These are phyloP conservation scores for Melanotaenia duboulayi DNA, from an alignment of 2,113 vertebrate species.

Conservation along the genomic window DNA sequence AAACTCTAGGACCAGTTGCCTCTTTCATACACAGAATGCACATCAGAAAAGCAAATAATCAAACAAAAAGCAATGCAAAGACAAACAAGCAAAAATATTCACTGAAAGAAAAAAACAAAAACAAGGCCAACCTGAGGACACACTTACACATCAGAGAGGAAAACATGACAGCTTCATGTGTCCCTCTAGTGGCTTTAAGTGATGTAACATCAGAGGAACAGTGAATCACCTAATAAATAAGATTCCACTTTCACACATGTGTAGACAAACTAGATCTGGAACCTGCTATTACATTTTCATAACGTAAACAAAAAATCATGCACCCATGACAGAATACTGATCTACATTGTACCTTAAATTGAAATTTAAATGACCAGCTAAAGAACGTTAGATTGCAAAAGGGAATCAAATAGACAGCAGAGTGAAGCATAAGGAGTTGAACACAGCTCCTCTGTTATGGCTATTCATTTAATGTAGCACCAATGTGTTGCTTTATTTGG, in stretches of 20 bases:
- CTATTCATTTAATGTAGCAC: no score
- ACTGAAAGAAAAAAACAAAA: no score
- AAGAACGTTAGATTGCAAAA: conserved; percentile 23
- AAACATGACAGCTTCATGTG: not conserved
- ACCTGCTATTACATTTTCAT: not conserved
- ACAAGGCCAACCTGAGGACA: not conserved
- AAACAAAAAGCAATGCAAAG: no score
- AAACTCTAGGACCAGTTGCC: no score
- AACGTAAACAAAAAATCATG: not conserved
- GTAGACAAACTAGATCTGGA: not conserved
- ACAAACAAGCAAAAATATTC: no score
- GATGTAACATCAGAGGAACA: not conserved
- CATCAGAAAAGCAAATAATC: no score
- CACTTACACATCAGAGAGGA: not conserved
- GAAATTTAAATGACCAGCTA: conserved; percentile 4
- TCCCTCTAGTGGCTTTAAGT: conserved; percentile 66
- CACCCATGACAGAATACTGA: conserved; percentile 10
- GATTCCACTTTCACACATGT: not conserved
- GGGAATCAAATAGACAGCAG: conserved; percentile 29
- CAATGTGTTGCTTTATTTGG: no score
- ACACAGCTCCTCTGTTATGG: not conserved
- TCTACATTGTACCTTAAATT: conserved; percentile 17
- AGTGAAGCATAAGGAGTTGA: conserved; percentile 35
- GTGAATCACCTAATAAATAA: not conserved
- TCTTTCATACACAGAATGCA: no score